A percentile compares a stretch with the other conserved stretches of the same genome.
Conservation (phyloP, 2,888 invertebrate genomes). For the Drosophila niveifrons region DNA sequence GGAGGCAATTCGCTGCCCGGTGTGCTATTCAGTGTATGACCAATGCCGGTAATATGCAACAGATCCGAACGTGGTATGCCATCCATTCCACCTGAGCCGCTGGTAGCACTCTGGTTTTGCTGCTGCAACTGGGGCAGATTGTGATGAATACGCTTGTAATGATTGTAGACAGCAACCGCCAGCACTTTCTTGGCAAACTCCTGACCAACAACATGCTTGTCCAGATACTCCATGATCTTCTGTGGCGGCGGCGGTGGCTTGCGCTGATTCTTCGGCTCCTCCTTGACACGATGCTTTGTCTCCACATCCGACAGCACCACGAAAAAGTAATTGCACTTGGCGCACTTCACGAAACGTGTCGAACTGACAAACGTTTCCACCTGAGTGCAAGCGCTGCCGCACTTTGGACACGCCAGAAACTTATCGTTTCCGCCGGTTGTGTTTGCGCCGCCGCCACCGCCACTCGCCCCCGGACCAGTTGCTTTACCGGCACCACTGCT, state of each 20-base stretch:
- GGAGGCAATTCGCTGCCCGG: slow-evolving; percentile 83
- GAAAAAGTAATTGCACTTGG: slow-evolving; percentile 99
- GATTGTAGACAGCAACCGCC: slow-evolving; percentile 99
- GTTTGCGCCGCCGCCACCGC: slow-evolving; percentile 41
- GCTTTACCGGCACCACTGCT: slow-evolving; percentile 42
- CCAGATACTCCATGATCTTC: slow-evolving; percentile 98
- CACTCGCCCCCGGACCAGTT: slow-evolving; percentile 42
- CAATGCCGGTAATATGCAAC: slow-evolving; percentile 93
- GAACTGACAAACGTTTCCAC: slow-evolving; percentile 99
- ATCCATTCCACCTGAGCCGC: slow-evolving; percentile 67
- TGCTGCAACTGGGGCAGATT: slow-evolving; percentile 89
- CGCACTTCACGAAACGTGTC: slow-evolving; percentile 98
- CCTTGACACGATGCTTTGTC: slow-evolving; percentile 93
- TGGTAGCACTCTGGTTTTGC: slow-evolving; percentile 49
- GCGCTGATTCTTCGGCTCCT: slow-evolving; percentile 89
- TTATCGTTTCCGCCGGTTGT: slow-evolving; percentile 86
- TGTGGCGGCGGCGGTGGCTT: slow-evolving; percentile 98
- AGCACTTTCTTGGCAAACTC: slow-evolving; percentile 98
- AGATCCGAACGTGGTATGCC: slow-evolving; percentile 88
- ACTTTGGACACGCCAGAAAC: slow-evolving; percentile 96
- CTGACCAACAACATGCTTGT: slow-evolving; percentile 98
- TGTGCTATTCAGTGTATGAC: slow-evolving; percentile 88
- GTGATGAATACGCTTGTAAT: slow-evolving; percentile 98
- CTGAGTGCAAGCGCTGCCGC: slow-evolving; percentile 98
- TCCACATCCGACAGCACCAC: slow-evolving; percentile 97